Evolutionary conservation across 2,888 invertebrate species (phyloP), one percentile per base, ranked within the genome.

Genomic region (Ornithoptera alexandrae): DNA sequence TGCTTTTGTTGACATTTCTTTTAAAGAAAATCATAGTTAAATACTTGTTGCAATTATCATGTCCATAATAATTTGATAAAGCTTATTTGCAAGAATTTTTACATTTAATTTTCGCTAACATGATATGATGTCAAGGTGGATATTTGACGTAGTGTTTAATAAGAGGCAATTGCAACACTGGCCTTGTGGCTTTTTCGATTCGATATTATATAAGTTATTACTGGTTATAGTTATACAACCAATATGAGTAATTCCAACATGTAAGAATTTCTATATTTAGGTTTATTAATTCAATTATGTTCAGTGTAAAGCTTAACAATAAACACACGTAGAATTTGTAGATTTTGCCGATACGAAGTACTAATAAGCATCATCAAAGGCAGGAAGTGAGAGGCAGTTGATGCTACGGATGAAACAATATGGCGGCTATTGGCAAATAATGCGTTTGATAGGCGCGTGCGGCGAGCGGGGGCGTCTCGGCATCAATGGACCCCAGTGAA

Each of bases 401-500:
- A 81, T 83, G 82, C 81, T 83, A 82, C 80, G 83, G 86, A 86
- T 85, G 84, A 88, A 88, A 89, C 88, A 88, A 88, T 89, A 85
- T 78, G 71, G 73, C 70, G 71, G 71, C 72, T 76, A 76, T 76
- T 75, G 78, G 79, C 76, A 79, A 77, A 78, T 77, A 84, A 84
- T 82, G 81, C 84, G 84, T 86, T 83, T 80, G 82, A 82, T 77
- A 78, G 81, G 83, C 87, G 84, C 85, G 86, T 84, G 88, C 85
- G 80, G 88, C 85, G 80, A 75, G 89, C 83, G 90, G 86, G 85
- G 90, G 88, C 86, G 88, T 79, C 67, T 72, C 66, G 79, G 76
- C 77, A 83, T 91, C 88, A 91, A 92, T 91, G 91, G 86, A 82
- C 75, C 79, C 78, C 84, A 81, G 84, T 91, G 90, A 91, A 87